Conservation (phyloP, 2,888 invertebrate genomes). For the Ochlodes sylvanus region DNA sequence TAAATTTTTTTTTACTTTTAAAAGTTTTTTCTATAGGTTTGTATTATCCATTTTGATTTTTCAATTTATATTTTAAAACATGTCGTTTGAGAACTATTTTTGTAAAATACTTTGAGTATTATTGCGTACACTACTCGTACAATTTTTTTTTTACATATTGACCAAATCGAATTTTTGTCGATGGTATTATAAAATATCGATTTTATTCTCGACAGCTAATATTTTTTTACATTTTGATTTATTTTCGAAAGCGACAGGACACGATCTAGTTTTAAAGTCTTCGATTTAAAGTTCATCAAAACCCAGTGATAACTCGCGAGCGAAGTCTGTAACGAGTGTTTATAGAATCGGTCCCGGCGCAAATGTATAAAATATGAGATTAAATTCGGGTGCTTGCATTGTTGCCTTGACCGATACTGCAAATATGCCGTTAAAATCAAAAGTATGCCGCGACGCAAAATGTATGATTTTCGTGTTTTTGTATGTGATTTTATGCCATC, state of each 20-base stretch:
- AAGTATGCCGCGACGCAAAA: conserved; percentile 10
- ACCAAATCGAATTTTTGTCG: conserved; percentile 16
- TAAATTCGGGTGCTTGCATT: conserved; percentile 1
- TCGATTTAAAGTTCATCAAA: neutral
- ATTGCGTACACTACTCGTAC: conserved; percentile 17
- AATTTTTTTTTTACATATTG: conserved; percentile 11
- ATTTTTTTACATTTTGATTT: neutral
- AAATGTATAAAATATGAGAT: neutral
- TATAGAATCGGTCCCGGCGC: neutral
- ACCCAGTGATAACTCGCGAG: conserved; percentile 7
- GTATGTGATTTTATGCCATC: conserved; percentile 1
- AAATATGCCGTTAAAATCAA: neutral
- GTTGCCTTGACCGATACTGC: neutral
- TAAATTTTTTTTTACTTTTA: neutral
- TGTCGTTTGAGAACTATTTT: neutral
- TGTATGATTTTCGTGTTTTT: neutral
- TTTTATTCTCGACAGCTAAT: neutral
- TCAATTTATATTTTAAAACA: neutral
- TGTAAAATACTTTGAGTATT: neutral
- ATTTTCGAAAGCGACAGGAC: conserved; percentile 17
- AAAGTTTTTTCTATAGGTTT: too few species aligned
- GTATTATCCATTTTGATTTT: neutral
- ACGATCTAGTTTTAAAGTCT: conserved; percentile 8
- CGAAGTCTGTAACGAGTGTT: neutral
- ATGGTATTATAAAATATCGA: neutral